Evolutionary conservation across 2,888 invertebrate genomes (phyloP).

Genomic region (Clivina fossor): DNA sequence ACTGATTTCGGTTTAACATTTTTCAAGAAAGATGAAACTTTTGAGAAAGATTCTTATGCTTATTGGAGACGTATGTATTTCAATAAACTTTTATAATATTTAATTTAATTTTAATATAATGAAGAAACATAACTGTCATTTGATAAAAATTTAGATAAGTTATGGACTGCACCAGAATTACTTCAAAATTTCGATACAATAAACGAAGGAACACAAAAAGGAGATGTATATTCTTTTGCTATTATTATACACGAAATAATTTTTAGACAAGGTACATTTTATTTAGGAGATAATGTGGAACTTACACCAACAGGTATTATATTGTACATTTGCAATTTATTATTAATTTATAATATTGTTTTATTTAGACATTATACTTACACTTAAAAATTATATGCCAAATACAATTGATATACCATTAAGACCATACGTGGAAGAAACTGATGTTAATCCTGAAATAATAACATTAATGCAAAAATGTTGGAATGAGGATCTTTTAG

Average conservation of each 20-base stretch:
- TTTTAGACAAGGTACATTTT: slow-evolving; percentile 84
- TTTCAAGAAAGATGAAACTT: slow-evolving; percentile 59
- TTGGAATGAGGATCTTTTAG: slow-evolving; percentile 91
- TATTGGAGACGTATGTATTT: slow-evolving; percentile 49
- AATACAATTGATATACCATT: slow-evolving; percentile 5
- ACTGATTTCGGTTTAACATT: slow-evolving; percentile 94
- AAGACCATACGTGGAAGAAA: slow-evolving; percentile 15
- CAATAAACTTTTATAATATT: no score
- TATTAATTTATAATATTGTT: not conserved
- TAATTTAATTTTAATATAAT: not conserved
- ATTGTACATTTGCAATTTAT: not conserved
- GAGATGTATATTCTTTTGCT: slow-evolving; percentile 93
- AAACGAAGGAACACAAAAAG: slow-evolving; percentile 79
- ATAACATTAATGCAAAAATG: slow-evolving; percentile 75
- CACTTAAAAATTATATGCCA: slow-evolving; percentile 7
- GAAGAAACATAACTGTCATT: not conserved
- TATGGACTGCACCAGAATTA: slow-evolving; percentile 93
- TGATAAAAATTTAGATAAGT: slow-evolving; percentile 61
- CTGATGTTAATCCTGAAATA: slow-evolving; percentile 15
- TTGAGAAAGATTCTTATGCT: slow-evolving; percentile 54
- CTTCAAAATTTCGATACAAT: slow-evolving; percentile 64
- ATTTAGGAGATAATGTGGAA: slow-evolving; percentile 62
- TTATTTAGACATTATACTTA: slow-evolving; percentile 12
- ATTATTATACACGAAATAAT: slow-evolving; percentile 94
- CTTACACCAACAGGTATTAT: slow-evolving; percentile 9